phyloP scores from a whole-genome alignment of 2,797 vertebrate species.

The Lepus townsendii region DNA sequence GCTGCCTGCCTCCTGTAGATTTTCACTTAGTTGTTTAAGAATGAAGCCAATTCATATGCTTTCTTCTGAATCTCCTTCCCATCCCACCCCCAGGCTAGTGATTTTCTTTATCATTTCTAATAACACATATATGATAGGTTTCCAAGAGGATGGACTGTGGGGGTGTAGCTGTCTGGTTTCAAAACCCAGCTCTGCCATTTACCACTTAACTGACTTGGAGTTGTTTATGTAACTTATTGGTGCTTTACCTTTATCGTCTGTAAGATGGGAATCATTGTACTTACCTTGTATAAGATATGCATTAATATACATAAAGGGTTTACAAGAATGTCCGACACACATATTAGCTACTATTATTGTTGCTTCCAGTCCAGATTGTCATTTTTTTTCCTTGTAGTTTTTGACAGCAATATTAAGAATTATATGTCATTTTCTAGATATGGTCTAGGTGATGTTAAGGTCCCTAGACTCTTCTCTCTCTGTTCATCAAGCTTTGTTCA shows the following conservation, averaged over 20 bases:
- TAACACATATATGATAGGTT: neutral
- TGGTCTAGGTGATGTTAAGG: neutral
- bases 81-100: neutral
- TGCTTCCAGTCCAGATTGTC: neutral
- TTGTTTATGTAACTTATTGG: neutral
- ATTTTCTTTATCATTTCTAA: conserved; percentile 44
- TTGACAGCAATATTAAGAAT: neutral
- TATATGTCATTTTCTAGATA: neutral
- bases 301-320: neutral
- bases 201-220: neutral
- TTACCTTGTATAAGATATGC: neutral
- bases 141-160: neutral
- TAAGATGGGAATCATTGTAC: neutral
- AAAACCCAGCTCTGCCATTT: neutral
- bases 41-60: neutral
- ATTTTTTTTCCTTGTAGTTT: neutral
- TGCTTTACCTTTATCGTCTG: conserved; percentile 29
- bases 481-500: neutral
- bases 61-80: neutral
- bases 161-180: neutral
- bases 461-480: neutral
- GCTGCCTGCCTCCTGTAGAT: neutral
- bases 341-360: neutral
- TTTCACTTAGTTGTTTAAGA: conserved; percentile 3
- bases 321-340: neutral